A percentile compares a stretch with the other conserved stretches of the same genome.
Evolutionary conservation across 1,140 invertebrate genomes (phyloP).

Genomic region (Drosophila littoralis): DNA sequence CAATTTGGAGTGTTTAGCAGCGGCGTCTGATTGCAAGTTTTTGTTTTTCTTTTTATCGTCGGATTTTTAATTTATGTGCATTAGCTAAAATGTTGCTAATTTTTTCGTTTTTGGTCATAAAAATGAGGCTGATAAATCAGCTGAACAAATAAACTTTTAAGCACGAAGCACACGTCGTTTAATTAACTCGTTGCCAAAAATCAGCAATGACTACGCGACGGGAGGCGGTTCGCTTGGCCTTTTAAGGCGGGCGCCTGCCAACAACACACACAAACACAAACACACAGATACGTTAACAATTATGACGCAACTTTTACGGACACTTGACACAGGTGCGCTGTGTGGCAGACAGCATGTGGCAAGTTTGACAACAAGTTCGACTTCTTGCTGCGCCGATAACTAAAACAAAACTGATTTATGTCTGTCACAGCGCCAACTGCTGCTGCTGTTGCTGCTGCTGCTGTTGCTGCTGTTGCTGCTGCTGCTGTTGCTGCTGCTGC

Average conservation of each 20-base stretch:
- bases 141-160: constrained; percentile 34
- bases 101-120: constrained; percentile 64
- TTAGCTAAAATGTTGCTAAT: constrained; percentile 80
- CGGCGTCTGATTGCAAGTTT: constrained; percentile 40
- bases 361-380: constrained; percentile 54
- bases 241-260: constrained; percentile 58
- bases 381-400: constrained; percentile 80
- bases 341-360: constrained; percentile 25
- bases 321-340: constrained; percentile 26
- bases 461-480: neutral
- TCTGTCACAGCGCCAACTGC: constrained; percentile 64
- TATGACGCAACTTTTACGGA: constrained; percentile 64
- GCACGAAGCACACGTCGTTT: constrained; percentile 61
- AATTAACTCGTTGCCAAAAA: constrained; percentile 69
- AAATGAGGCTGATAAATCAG: constrained; percentile 47
- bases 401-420: constrained; percentile 82
- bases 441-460: neutral
- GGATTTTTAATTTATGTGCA: constrained; percentile 66
- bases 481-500: constrained; percentile 18
- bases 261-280: no score
- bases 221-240: constrained; percentile 13
- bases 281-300: constrained; percentile 52
- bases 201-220: constrained; percentile 18
- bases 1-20: constrained; percentile 66
- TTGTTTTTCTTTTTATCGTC: constrained; percentile 22